Percentiles rank a stretch among this genome's conserved stretches.
Evolutionary conservation across 2,888 invertebrate genomes (phyloP).

Genomic region (Dendrolimus houi): DNA sequence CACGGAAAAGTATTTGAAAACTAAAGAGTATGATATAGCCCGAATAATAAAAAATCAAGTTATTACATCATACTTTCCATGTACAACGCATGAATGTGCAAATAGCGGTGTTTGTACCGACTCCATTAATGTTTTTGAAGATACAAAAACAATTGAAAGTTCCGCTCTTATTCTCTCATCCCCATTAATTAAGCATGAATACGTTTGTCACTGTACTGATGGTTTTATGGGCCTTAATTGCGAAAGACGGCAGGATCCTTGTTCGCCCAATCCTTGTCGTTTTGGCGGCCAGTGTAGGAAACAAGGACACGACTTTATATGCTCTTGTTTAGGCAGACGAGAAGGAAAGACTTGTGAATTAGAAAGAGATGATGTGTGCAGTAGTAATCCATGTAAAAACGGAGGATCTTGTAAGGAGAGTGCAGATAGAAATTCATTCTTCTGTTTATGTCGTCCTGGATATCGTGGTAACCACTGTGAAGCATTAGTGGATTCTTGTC

Average conservation of each 20-base stretch:
- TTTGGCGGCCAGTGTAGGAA: conserved; percentile 90
- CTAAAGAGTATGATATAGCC: conserved; percentile 79
- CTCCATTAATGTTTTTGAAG: conserved; percentile 80
- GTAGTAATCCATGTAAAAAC: conserved; percentile 90
- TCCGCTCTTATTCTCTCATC: conserved; percentile 89
- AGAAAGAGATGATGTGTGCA: conserved; percentile 90
- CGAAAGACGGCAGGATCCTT: conserved; percentile 92
- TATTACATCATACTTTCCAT: conserved; percentile 87
- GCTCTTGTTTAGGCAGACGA: conserved; percentile 85
- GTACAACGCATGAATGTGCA: conserved; percentile 82
- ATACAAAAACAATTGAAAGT: conserved; percentile 87
- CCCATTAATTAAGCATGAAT: conserved; percentile 86
- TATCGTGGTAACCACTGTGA: conserved; percentile 95
- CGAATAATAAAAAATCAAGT: conserved; percentile 78
- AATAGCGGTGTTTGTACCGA: conserved; percentile 88
- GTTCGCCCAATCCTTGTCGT: conserved; percentile 91
- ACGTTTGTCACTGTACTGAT: conserved; percentile 87
- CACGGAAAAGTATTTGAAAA: conserved; percentile 79
- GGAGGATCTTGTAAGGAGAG: conserved; percentile 94
- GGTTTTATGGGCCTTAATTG: conserved; percentile 90
- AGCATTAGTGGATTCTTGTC: conserved; percentile 90
- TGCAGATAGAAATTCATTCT: conserved; percentile 91
- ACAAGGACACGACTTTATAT: conserved; percentile 89
- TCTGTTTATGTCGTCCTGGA: conserved; percentile 93
- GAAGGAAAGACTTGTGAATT: conserved; percentile 91